Evolutionary conservation across 2,888 invertebrate species (phyloP), one percentile per base, ranked within the genome.

Genomic region (Hemistola chrysoprasaria): DNA sequence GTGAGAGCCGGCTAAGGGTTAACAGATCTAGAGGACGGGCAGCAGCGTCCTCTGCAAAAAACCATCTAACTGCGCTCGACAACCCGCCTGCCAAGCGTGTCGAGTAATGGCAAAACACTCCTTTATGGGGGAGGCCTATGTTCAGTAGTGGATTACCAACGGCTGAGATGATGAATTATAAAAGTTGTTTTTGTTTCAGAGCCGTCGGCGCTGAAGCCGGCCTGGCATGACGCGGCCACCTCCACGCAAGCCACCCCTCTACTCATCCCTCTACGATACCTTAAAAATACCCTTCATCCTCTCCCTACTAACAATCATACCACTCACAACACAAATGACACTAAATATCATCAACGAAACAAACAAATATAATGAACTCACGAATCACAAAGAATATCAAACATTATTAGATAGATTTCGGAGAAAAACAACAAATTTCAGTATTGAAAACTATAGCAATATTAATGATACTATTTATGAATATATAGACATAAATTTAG

Each of bases 181-280:
- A 1, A 16, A 31, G 21, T n/a, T 22, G 35, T 47, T 45, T 59
- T 49, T 50, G 54, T 70, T 60, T 8, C 79, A 80, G 81, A 65
- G 56, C 64, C 71, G 77, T 75, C 72, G 70, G 73, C 68, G 65
- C 46, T 70, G 56, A 68, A 58, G 79, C 72, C 74, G 72, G 70
- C 81, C 73, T 82, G 87, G 85, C 71, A 87, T 87, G 87, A 82
- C 78, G 84, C 78, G 71, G 62, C 65, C 65, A 66, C 67, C 63
- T 65, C 70, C 62, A 55, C 65, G 56, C 60, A 38, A 64, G 51
- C 57, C 62, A 22, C 20, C 43, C 43, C 34, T 32, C 11, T 31
- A 42, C 65, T 77, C 71, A 75, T 56, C 83, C 81, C 75, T 78
- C 62, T 74, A 65, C 66, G 82, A 69, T 52, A 64, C 64, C 76